Base-by-base conservation (phyloP, 2,888 invertebrate species). In the Xestia ashworthii region DNA sequence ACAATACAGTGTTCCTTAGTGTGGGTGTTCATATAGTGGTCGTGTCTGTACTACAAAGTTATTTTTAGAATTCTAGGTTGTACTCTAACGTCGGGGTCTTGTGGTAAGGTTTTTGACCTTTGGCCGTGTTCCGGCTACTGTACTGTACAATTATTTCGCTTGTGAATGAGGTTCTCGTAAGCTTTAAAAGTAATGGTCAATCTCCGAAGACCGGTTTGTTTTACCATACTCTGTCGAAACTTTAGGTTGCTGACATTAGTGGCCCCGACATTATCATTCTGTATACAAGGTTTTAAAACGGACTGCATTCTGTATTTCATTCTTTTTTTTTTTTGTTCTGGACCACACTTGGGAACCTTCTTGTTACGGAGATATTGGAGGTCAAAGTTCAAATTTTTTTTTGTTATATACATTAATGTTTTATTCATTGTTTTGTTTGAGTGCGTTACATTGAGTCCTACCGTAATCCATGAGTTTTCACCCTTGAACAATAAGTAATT, bases 61-160 rank as follows among this genome's bases (percentile, higher is more conserved):
- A 50, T 79, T 69, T 79, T 46, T 48, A 55, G 53, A 48, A 9
- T 38, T 25, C 32, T 44, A 16, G 25, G 50, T 78, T 46, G n/a
- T 55, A 38, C 11, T 78, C 8, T 44, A 6, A 60, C 41, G 22
- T 19, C 16, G 6, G 9, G 50, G n/a, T 67, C 25, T 25, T 16
- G 5, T 22, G 14, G 55, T 55, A 25, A 58, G 58, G 9, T 58
- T 32, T 78, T 16, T 25, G 38, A 80, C 50, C 70, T 62, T 53
- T 50, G 19, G n/a, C 22, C 44, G 71, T 80, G 70, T 16, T 4
- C 11, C 12, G 5, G 1, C 11, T 8, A 32, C n/a, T 78, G 6
- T 32, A 60, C 25, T 14, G 25, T 46, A 38, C 32, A 62, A 62
- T 71, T 60, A 25, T 80, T 46, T 55, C 38, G 12, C 67, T 67